Conservation (phyloP, 2,888 invertebrate species). For the Ptycholaimellus sp. region DNA sequence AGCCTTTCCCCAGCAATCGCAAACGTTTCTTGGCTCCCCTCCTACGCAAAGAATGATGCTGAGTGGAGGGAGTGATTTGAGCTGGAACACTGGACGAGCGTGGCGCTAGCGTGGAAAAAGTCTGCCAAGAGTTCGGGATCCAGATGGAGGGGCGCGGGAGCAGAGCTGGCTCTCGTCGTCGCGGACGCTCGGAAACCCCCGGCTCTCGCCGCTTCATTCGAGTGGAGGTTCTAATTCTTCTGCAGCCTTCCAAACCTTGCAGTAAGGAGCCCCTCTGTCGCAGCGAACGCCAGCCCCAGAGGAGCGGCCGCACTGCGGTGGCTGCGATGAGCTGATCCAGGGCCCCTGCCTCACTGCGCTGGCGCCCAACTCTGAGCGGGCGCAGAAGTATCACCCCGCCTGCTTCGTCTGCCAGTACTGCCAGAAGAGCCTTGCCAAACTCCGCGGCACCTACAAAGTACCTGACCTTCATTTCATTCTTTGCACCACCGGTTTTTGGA, state of each 20-base stretch:
- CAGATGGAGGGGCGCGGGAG: neutral
- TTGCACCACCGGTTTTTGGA: too few species aligned
- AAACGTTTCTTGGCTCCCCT: too few species aligned
- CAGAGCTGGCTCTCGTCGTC: neutral
- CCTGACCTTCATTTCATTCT: too few species aligned
- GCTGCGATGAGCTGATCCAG: conserved; percentile 13
- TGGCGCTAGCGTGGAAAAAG: conserved; percentile 2
- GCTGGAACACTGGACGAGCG: neutral
- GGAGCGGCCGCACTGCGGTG: conserved; percentile 11
- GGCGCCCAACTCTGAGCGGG: conserved; percentile 57
- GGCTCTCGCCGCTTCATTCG: neutral
- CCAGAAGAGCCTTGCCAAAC: too few species aligned
- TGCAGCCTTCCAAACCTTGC: neutral
- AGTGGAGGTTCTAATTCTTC: neutral
- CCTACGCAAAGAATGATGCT: too few species aligned
- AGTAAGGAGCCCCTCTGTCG: neutral
- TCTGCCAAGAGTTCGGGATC: conserved; percentile 3
- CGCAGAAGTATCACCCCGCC: conserved; percentile 92
- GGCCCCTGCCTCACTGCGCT: conserved; percentile 21
- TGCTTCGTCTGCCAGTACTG: conserved; percentile 98
- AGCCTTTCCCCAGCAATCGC: too few species aligned
- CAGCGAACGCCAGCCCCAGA: neutral
- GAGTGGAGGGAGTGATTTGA: too few species aligned
- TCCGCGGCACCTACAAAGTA: conserved; percentile 18
- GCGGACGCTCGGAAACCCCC: neutral